Conservation (phyloP, 2,113 vertebrate genomes). For the Hipposideros armiger region DNA sequence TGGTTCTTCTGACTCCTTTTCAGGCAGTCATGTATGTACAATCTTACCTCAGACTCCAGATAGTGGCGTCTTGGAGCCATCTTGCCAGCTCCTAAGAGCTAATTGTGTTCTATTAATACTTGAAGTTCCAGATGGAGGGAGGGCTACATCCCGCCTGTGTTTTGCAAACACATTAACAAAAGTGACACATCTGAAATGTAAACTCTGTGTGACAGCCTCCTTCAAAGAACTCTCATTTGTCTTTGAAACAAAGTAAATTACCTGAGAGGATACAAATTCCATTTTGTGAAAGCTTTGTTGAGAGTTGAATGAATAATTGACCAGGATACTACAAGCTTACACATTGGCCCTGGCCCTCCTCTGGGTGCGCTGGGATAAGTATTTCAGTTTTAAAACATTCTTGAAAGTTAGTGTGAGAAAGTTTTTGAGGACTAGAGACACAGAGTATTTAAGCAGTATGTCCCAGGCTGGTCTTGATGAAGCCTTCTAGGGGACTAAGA, state of each 20-base stretch:
- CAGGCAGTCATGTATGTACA: background rate
- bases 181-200: background rate
- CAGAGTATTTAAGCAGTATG: background rate
- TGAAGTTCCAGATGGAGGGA: background rate
- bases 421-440: background rate
- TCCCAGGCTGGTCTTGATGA: background rate
- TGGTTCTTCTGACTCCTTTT: background rate
- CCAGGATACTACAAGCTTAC: background rate
- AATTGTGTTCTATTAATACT: background rate
- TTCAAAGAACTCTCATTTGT: background rate
- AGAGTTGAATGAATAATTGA: background rate
- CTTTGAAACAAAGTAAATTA: slow-evolving; percentile 27
- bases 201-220: background rate
- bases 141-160: background rate
- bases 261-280: background rate
- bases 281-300: background rate
- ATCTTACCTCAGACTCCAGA: background rate
- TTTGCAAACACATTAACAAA: background rate
- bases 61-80: background rate
- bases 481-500: background rate
- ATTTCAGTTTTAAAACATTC: slow-evolving; percentile 1
- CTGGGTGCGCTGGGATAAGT: background rate
- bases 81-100: background rate
- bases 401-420: slow-evolving; percentile 22
- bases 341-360: background rate